phyloP scores from a whole-genome alignment of 2,888 invertebrate genomes.

The Anoncus sp. region DNA sequence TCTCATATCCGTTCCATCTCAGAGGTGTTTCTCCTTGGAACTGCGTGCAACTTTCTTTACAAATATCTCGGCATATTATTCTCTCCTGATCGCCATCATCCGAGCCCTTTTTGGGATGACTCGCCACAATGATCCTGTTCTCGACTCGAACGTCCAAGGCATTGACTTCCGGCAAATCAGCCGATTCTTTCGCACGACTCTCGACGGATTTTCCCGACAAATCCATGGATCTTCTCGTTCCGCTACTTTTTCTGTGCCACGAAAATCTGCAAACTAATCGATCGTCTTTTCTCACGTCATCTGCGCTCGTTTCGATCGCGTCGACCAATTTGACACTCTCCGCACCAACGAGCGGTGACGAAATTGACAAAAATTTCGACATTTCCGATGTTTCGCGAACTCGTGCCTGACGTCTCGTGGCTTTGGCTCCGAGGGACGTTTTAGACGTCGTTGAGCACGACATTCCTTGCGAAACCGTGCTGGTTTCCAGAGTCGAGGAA shows the following conservation, averaged over 20 bases:
- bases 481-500: too few species aligned
- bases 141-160: neutral
- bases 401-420: too few species aligned
- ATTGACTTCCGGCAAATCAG: neutral
- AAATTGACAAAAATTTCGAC: neutral
- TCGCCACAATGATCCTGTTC: too few species aligned
- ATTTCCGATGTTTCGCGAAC: neutral
- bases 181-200: neutral
- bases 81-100: too few species aligned
- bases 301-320: too few species aligned
- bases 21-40: conserved; percentile 7
- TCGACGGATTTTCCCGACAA: neutral
- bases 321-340: neutral
- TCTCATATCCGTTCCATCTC: conserved; percentile 6
- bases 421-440: too few species aligned
- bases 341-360: too few species aligned
- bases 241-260: neutral
- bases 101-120: too few species aligned
- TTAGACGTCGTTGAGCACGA: too few species aligned
- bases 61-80: too few species aligned
- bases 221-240: neutral
- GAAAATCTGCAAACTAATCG: conserved; percentile 13
- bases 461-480: too few species aligned
- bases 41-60: neutral
- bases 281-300: neutral